Evolutionary conservation across 2,888 invertebrate genomes (phyloP).

Genomic region (Pheosia gnoma): DNA sequence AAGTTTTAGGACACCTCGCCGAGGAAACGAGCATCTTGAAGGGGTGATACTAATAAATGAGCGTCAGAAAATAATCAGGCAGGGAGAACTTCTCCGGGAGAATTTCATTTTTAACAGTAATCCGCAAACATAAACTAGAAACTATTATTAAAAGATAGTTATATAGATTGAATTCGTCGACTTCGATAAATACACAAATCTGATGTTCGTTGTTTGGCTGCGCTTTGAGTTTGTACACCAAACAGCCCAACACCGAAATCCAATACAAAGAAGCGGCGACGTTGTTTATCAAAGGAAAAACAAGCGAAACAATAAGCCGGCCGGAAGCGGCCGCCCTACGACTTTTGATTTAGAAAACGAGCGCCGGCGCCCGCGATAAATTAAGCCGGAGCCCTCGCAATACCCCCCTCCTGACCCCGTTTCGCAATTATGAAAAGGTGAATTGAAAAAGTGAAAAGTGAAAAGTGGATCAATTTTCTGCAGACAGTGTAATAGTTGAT

Average conservation of each 20-base stretch:
- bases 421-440: constrained; percentile 49
- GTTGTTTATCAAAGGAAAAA: constrained; percentile 63
- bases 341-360: constrained; percentile 45
- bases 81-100: neutral
- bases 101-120: neutral
- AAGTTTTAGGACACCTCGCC: constrained; percentile 20
- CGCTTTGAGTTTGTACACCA: constrained; percentile 27
- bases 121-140: neutral
- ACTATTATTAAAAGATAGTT: constrained; percentile 11
- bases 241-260: constrained; percentile 43
- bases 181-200: constrained; percentile 34
- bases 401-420: constrained; percentile 41
- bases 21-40: neutral
- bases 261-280: constrained; percentile 65
- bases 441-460: no score
- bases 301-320: constrained; percentile 55
- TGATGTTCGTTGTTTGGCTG: constrained; percentile 17
- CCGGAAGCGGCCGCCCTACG: constrained; percentile 42
- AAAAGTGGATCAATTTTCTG: constrained; percentile 44
- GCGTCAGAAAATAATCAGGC: constrained; percentile 15
- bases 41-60: constrained; percentile 20
- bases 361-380: constrained; percentile 35
- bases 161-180: constrained; percentile 5
- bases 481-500: constrained; percentile 19
- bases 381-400: constrained; percentile 45